Percentiles rank a stretch among this genome's conserved stretches.
phyloP scores from a whole-genome alignment of 2,113 vertebrate species.

The Istiophorus platypterus region DNA sequence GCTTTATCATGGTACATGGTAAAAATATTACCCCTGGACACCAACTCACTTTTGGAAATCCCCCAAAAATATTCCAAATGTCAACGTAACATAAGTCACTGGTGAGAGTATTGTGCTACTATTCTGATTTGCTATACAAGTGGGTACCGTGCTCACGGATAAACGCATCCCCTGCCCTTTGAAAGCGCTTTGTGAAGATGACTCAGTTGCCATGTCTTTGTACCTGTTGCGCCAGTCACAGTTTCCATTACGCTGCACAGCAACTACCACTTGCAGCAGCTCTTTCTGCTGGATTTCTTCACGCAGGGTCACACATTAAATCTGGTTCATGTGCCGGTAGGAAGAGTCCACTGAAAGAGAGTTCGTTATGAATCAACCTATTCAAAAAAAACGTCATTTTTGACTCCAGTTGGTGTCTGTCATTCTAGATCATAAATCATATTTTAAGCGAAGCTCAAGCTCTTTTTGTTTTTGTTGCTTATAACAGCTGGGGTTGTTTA shows the following conservation, averaged over 20 bases:
- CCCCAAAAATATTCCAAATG: background rate
- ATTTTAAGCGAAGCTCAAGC: no score
- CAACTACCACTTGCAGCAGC: constrained; percentile 21
- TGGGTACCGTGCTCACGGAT: background rate
- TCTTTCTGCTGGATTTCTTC: constrained; percentile 16
- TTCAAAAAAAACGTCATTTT: background rate
- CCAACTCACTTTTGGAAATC: background rate
- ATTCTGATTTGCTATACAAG: background rate
- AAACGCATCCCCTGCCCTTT: constrained; percentile 33
- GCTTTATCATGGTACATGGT: background rate
- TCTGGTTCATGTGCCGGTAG: background rate
- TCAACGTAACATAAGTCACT: background rate
- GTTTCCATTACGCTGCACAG: constrained; percentile 56
- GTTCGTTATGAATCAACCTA: background rate
- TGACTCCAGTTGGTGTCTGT: background rate
- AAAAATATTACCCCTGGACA: background rate
- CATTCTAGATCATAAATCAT: background rate
- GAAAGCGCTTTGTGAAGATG: constrained; percentile 40
- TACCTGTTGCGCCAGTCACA: constrained; percentile 45
- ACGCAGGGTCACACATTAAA: constrained; percentile 18
- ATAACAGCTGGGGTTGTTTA: background rate
- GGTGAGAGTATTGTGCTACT: background rate
- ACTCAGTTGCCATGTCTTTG: constrained; percentile 52
- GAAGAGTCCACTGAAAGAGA: constrained; percentile 7
- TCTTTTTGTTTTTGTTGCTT: no score